Percentiles rank a stretch among this genome's conserved stretches.
These are phyloP conservation scores for Brotula barbata DNA, from an alignment of 2,797 vertebrate species.

Conservation along the genomic window DNA sequence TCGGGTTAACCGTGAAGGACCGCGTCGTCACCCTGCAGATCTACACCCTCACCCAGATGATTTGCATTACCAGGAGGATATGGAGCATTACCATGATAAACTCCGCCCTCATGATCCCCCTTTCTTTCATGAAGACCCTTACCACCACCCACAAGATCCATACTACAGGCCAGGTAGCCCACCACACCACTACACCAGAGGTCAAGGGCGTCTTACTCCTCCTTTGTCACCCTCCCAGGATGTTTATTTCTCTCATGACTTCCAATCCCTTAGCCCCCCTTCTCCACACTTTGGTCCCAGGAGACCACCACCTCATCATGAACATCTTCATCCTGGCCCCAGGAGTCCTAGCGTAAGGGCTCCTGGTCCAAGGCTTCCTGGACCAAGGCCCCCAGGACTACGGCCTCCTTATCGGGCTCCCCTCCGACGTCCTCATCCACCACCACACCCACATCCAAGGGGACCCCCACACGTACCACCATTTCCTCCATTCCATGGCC, in stretches of 20 bases:
- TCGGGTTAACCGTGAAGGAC: slow-evolving; percentile 25
- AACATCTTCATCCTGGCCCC: slow-evolving; percentile 60
- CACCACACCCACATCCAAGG: slow-evolving; percentile 61
- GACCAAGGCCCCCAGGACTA: neutral
- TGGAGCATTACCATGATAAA: slow-evolving; percentile 53
- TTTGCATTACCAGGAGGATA: slow-evolving; percentile 54
- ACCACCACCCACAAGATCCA: slow-evolving; percentile 37
- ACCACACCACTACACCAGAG: slow-evolving; percentile 59
- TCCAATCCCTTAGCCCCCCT: slow-evolving; percentile 62
- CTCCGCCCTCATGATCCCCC: slow-evolving; percentile 24
- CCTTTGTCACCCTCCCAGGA: slow-evolving; percentile 67
- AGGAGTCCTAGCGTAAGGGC: slow-evolving; percentile 57
- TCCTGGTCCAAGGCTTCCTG: slow-evolving; percentile 58
- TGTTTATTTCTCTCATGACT: slow-evolving; percentile 68
- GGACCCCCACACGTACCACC: slow-evolving; percentile 59
- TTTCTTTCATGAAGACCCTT: slow-evolving; percentile 70
- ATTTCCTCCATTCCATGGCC: slow-evolving; percentile 75
- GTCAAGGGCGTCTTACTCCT: slow-evolving; percentile 68
- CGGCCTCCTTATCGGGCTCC: slow-evolving; percentile 2
- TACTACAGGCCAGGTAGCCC: slow-evolving; percentile 65
- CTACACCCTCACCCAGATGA: slow-evolving; percentile 42
- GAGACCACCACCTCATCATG: slow-evolving; percentile 63
- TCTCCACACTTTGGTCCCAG: slow-evolving; percentile 60
- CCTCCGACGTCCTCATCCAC: slow-evolving; percentile 55
- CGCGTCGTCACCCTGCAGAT: slow-evolving; percentile 22